A percentile compares a stretch with the other conserved stretches of the same genome.
Conservation (phyloP, 2,113 vertebrate species). For the Bungarus multicinctus region DNA sequence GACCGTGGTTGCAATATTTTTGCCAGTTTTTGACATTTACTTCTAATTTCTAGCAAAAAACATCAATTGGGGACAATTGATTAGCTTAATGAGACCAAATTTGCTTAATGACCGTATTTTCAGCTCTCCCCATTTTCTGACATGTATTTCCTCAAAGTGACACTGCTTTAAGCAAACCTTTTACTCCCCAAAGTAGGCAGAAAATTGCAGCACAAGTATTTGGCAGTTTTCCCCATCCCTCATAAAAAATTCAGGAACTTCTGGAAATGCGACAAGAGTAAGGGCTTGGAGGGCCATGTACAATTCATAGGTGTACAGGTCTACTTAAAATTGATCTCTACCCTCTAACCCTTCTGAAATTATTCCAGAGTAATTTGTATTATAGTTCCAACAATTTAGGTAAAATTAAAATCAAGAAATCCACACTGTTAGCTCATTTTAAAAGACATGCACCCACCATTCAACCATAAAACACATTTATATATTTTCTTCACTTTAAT, state of each 20-base stretch:
- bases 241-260: not conserved
- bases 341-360: not conserved
- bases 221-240: not conserved
- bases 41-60: not conserved
- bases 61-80: not conserved
- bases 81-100: not conserved
- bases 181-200: not conserved
- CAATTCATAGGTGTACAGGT: not conserved
- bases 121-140: not conserved
- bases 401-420: not conserved
- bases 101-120: not conserved
- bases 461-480: not conserved
- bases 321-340: not conserved
- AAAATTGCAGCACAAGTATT: not conserved
- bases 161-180: not conserved
- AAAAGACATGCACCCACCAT: not conserved
- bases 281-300: too few species aligned
- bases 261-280: not conserved
- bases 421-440: not conserved
- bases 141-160: not conserved
- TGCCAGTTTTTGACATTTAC: not conserved
- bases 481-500: not conserved
- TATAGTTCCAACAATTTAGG: not conserved
- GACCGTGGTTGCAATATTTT: not conserved
- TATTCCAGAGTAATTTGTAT: not conserved